Conservation (phyloP, 2,888 invertebrate species). For the Morpho achilles region DNA sequence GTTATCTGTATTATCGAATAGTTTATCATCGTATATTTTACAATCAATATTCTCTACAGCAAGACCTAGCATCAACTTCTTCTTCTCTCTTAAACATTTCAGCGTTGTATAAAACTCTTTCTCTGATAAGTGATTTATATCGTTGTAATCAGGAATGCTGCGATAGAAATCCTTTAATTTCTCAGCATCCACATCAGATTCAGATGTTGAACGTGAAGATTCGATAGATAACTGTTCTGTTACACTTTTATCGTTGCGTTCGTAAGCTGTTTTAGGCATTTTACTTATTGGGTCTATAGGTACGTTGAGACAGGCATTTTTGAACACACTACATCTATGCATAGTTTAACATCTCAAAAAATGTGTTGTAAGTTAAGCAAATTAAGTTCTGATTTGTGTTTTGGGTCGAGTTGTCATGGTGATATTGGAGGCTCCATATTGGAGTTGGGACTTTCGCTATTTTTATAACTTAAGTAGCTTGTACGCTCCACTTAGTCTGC, state of each 20-base stretch:
- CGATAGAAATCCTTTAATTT: slow-evolving; percentile 86
- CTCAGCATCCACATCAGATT: slow-evolving; percentile 67
- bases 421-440: background rate
- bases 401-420: slow-evolving; percentile 24
- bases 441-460: too few relatives aligned
- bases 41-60: slow-evolving; percentile 55
- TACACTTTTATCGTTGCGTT: slow-evolving; percentile 71
- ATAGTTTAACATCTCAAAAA: slow-evolving; percentile 37
- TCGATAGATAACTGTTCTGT: slow-evolving; percentile 59
- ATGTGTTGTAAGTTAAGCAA: background rate
- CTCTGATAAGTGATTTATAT: slow-evolving; percentile 86
- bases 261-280: slow-evolving; percentile 85
- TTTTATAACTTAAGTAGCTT: too few relatives aligned
- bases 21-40: slow-evolving; percentile 26
- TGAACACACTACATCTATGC: slow-evolving; percentile 82
- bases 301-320: slow-evolving; percentile 84
- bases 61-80: slow-evolving; percentile 69
- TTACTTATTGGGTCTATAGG: slow-evolving; percentile 85
- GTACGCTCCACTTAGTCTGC: too few relatives aligned
- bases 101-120: slow-evolving; percentile 87
- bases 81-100: slow-evolving; percentile 82
- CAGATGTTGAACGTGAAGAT: slow-evolving; percentile 50
- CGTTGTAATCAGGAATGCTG: slow-evolving; percentile 89
- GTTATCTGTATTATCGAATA: slow-evolving; percentile 27
- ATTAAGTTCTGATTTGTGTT: slow-evolving; percentile 18